A percentile compares a stretch with the other conserved stretches of the same genome.
Conservation (phyloP, 2,888 invertebrate genomes). For the Timema cristinae region DNA sequence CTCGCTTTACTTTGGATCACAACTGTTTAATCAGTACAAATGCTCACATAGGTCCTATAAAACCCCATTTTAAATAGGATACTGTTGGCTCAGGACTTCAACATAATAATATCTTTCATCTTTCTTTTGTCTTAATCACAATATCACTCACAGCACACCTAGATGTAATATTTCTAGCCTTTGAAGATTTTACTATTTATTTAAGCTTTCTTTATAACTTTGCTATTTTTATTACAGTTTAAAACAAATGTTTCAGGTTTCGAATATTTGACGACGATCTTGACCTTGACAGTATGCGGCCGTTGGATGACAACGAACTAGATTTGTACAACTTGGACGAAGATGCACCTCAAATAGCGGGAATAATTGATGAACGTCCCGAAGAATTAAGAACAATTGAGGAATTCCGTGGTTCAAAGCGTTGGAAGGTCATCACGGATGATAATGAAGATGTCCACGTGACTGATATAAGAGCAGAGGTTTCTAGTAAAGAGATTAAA, state of each 20-base stretch:
- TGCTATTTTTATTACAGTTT: no score
- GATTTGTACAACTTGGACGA: slow-evolving; percentile 71
- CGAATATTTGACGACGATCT: slow-evolving; percentile 85
- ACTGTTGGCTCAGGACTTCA: no score
- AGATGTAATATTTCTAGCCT: no score
- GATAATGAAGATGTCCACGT: slow-evolving; percentile 29
- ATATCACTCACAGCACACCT: no score
- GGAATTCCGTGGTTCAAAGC: slow-evolving; percentile 29
- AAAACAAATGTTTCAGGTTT: slow-evolving; percentile 52
- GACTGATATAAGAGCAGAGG: slow-evolving; percentile 12
- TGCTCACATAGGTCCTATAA: no score
- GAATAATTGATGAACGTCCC: slow-evolving; percentile 78
- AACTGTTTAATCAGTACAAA: no score
- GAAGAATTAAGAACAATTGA: slow-evolving; percentile 50
- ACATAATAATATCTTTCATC: no score
- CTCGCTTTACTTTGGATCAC: no score
- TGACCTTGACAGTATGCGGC: slow-evolving; percentile 57
- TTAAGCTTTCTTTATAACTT: no score
- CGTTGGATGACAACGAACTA: slow-evolving; percentile 59
- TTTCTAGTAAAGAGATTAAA: slow-evolving; percentile 25
- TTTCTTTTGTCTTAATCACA: no score
- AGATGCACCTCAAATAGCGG: slow-evolving; percentile 87
- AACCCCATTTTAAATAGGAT: no score
- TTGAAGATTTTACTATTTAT: no score
- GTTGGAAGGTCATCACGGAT: slow-evolving; percentile 31